Evolutionary conservation across 2,888 invertebrate species (phyloP), one percentile per base, ranked within the genome.

Genomic region (Allolobophora icterica): DNA sequence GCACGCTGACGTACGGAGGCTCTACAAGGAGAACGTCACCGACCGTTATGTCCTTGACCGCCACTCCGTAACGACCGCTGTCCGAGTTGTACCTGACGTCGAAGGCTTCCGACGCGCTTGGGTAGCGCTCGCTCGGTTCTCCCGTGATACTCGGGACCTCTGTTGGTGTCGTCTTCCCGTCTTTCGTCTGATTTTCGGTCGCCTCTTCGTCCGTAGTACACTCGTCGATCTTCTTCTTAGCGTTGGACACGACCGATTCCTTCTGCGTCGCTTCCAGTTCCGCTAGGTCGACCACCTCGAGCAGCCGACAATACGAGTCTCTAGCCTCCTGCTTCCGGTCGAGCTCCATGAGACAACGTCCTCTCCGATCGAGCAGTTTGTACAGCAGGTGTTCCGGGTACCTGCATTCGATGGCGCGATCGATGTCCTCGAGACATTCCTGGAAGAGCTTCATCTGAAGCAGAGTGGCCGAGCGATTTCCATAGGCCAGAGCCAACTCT

Each of bases 351-450:
- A 96, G 96, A 94, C 97, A 97, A 93, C 97, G 96, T 0, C 96
- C 96, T 93, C 96, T 96, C 42, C 97, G 96, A 34, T 97, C 95
- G 91, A 96, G 95, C 91, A 98, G 95, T 95, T 97, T 97, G 93
- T 97, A 96, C 71, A 95, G 95, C 90, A 96, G 95, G 91, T 96
- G 96, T 84, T 95, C 94, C 0, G 97, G 97, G 94, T 97, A 97
- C 19, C 96, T 96, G 93, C 96, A 95, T 58, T 96, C 93, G 84
- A 94, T 93, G 30, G 94, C 94, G 21, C 93, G 91, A 30, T 94
- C 93, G 58, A 95, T 94, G 92, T 95, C 95, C 35, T 91, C 91
- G 45, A 95, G 92, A 17, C 87, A 87, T 17, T 87, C 87, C 21
- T 34, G 35, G 87, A 94, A 94, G 45, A 93, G 92, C 84, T 94